Base-by-base conservation (phyloP, 37 sponge, comb jelly and placozoan species). In the Amphimedon queenslandica region DNA sequence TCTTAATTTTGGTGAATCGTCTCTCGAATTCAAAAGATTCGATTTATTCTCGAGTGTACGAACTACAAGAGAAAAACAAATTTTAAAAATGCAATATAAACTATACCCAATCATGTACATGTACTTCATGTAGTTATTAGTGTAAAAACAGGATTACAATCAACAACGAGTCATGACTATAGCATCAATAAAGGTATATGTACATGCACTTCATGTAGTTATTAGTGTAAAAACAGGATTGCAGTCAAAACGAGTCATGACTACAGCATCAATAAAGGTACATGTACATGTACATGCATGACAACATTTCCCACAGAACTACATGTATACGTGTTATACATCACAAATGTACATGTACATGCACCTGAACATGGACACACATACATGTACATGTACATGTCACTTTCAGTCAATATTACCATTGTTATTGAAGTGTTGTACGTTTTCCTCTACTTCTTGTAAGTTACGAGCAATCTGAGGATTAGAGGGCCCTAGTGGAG, bases 371-470 rank as follows among this genome's bases (percentile, higher is more conserved):
- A 47, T 47, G 13, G 53, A 47, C 13, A 47, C 13, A 47, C 8
- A 18, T 47, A 47, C 53, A 47, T 47, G 13, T 47, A 13, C 13
- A 8, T 13, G 13, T 18, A 36, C 28, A 27, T 72, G 30, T 42
- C n/a, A n/a, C 23, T 24, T 18, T 25, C 13, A 24, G 24, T 42
- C 25, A n/a, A 23, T 72, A 56, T 42, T 10, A 43, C 83, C 77
- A 70, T 82, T 82, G 37, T 69, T 82, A 58, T 65, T 41, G 40
- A 82, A 82, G 64, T 75, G 83, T 63, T 82, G 77, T 20, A 75
- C 68, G 61, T 82, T 75, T 30, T 69, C 70, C 23, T 41, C 28
- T 6, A 82, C 6, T 3, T 75, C 71, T 37, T 23, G 2, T 16
- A 70, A 5, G 16, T 41, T 3, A 23, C 31, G 6, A 5, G 4